phyloP scores from a whole-genome alignment of 2,113 vertebrate species.

The Aix galericulata region DNA sequence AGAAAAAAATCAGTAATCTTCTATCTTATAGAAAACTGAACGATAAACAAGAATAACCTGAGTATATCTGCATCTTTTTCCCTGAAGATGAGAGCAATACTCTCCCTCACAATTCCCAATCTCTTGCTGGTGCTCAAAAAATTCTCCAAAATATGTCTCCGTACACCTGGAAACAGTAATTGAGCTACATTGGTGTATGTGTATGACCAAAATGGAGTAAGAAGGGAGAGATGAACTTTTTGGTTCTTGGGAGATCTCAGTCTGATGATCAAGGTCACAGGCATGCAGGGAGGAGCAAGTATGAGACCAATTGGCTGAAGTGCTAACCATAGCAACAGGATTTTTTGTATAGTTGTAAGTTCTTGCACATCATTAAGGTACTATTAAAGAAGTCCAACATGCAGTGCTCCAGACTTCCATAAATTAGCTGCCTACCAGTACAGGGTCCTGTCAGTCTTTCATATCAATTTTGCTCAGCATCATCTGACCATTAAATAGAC shows the following conservation, averaged over 20 bases:
- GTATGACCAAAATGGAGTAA: background rate
- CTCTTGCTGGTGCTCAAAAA: background rate
- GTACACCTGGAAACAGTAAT: background rate
- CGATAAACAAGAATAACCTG: background rate
- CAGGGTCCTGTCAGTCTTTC: background rate
- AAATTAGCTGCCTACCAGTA: background rate
- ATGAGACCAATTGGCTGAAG: background rate
- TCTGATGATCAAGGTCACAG: background rate
- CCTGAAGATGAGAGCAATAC: background rate
- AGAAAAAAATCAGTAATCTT: background rate
- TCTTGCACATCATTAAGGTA: background rate
- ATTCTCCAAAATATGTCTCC: background rate
- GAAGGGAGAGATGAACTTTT: background rate
- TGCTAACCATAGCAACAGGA: background rate
- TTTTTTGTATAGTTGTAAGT: background rate
- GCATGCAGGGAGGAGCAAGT: background rate
- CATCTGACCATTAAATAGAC: accelerated
- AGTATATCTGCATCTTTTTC: background rate
- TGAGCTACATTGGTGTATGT: background rate
- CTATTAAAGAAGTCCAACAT: background rate
- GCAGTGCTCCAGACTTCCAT: background rate
- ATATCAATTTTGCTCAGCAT: background rate
- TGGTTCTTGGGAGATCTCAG: background rate
- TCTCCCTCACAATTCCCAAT: background rate
- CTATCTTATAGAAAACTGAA: background rate